Percentiles rank a stretch among this genome's conserved stretches.
phyloP scores from a whole-genome alignment of 1,140 invertebrate species.

The Drosophila orena region DNA sequence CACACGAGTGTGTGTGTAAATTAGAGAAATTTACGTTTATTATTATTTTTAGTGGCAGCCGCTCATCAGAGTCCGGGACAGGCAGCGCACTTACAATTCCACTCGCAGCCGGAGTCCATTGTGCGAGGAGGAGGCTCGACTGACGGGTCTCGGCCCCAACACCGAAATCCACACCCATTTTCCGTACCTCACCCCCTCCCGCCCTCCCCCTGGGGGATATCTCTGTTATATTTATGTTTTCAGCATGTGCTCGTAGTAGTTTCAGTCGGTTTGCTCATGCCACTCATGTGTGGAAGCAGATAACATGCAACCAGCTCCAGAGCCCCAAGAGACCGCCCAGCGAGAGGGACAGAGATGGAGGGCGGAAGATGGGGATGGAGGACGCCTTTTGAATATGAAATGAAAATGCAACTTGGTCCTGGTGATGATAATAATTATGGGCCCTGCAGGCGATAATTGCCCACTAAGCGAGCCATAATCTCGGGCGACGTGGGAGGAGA shows the following conservation, averaged over 20 bases:
- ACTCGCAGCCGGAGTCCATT: conserved; percentile 60
- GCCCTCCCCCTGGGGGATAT: conserved; percentile 50
- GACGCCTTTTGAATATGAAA: conserved; percentile 75
- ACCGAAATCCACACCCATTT: conserved; percentile 1
- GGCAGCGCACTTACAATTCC: conserved; percentile 18
- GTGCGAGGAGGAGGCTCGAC: conserved; percentile 40
- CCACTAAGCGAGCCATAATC: conserved; percentile 75
- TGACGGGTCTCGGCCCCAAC: neutral
- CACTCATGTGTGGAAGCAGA: conserved; percentile 54
- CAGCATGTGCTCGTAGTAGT: conserved; percentile 45
- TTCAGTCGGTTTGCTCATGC: conserved; percentile 50
- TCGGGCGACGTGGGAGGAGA: conserved; percentile 16
- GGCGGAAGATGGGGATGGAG: neutral
- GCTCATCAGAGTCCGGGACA: conserved; percentile 60
- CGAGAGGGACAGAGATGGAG: neutral
- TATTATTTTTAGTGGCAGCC: conserved; percentile 79
- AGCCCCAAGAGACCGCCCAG: conserved; percentile 17
- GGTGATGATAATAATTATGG: conserved; percentile 71
- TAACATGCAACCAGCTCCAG: conserved; percentile 55
- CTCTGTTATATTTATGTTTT: conserved; percentile 69
- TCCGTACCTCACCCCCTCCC: neutral
- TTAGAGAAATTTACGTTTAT: conserved; percentile 82
- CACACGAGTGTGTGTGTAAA: conserved; percentile 46
- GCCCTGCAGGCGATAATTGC: conserved; percentile 80
- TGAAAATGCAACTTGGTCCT: conserved; percentile 73